phyloP scores from a whole-genome alignment of 1,140 invertebrate genomes.

The Eciton burchellii region DNA sequence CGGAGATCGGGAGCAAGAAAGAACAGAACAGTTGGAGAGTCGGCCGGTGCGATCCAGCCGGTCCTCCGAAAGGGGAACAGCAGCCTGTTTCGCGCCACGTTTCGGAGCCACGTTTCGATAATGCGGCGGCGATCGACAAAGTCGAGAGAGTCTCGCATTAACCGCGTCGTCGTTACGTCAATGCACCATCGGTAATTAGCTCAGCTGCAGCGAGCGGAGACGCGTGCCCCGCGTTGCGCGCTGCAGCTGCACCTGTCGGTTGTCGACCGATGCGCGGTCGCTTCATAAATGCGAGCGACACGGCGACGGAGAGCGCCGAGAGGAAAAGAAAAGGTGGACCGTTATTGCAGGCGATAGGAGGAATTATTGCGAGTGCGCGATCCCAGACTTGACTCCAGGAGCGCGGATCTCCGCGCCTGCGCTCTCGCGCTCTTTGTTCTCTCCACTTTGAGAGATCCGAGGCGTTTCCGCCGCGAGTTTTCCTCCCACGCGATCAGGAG shows the following conservation, averaged over 20 bases:
- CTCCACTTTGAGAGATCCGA: too few species aligned
- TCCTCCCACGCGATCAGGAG: too few species aligned
- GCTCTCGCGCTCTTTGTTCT: too few species aligned
- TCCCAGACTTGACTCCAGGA: constrained; percentile 4
- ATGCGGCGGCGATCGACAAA: constrained; percentile 45
- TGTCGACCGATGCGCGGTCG: constrained; percentile 67
- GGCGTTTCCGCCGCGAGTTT: too few species aligned
- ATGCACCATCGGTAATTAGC: constrained; percentile 76
- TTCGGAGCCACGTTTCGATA: constrained; percentile 28
- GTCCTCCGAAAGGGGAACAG: constrained; percentile 30
- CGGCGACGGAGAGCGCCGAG: constrained; percentile 21
- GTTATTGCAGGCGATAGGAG: not conserved
- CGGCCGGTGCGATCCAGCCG: constrained; percentile 15
- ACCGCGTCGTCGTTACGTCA: constrained; percentile 49
- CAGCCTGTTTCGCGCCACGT: constrained; percentile 16
- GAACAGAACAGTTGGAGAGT: not conserved
- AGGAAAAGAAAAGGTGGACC: not conserved
- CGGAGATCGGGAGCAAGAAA: not conserved
- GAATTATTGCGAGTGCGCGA: constrained; percentile 10
- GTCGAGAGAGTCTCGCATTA: constrained; percentile 60
- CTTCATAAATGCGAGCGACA: constrained; percentile 70
- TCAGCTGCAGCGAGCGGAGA: constrained; percentile 78
- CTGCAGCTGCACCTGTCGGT: constrained; percentile 74
- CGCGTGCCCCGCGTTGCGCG: constrained; percentile 74
- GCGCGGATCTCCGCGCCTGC: too few species aligned